These are phyloP conservation scores for Loriculus beryllinus DNA, from an alignment of 2,797 vertebrate species.

Conservation along the genomic window DNA sequence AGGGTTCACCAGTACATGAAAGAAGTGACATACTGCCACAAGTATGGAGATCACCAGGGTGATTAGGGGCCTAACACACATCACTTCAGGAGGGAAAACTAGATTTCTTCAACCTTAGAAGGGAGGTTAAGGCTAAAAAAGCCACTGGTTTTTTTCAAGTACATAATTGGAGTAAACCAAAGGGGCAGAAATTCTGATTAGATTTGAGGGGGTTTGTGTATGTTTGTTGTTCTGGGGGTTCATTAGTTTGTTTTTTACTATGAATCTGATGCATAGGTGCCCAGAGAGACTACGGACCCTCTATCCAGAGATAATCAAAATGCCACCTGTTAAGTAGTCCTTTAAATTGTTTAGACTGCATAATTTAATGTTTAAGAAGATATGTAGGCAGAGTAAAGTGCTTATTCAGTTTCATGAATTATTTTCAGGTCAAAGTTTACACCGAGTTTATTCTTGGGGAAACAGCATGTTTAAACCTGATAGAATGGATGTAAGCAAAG, in stretches of 20 bases:
- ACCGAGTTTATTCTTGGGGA: not conserved
- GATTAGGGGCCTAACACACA: not conserved
- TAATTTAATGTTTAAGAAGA: not conserved
- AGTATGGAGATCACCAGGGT: not conserved
- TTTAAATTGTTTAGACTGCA: slow-evolving; percentile 1
- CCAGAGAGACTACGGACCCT: not conserved
- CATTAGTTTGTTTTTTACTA: not conserved
- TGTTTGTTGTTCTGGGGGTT: not conserved
- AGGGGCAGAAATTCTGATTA: not conserved
- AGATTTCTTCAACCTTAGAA: not conserved
- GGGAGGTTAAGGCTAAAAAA: not conserved
- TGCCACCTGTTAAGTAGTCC: not conserved
- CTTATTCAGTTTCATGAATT: not conserved
- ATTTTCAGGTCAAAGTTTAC: not conserved
- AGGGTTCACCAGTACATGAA: not conserved
- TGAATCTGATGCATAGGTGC: not conserved
- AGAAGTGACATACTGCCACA: not conserved
- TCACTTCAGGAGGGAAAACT: not conserved
- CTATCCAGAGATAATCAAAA: not conserved
- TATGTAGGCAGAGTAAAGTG: not conserved
- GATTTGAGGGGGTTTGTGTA: not conserved
- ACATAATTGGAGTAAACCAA: not conserved
- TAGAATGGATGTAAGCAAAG: not conserved
- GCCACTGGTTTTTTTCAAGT: not conserved
- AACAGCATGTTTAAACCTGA: not conserved